phyloP scores from a whole-genome alignment of 2,888 invertebrate species.

The Bellardia pandia region DNA sequence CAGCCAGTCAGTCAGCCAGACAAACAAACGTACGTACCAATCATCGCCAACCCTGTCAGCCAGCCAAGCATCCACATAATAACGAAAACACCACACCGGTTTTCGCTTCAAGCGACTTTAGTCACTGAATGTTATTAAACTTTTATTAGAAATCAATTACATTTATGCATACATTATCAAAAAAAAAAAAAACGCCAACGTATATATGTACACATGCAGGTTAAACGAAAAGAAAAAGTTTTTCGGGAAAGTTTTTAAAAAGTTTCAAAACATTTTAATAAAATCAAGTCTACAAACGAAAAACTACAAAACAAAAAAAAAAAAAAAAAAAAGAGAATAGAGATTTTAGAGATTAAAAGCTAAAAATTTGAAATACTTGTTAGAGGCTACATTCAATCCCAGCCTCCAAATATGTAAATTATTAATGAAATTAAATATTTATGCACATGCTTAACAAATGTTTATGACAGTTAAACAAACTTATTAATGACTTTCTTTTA shows the following conservation, averaged over 20 bases:
- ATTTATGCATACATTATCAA: slow-evolving; percentile 65
- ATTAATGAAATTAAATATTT: background rate
- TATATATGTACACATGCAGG: slow-evolving; percentile 4
- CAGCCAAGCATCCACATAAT: slow-evolving; percentile 10
- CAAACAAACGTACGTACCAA: background rate
- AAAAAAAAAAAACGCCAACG: slow-evolving; percentile 15
- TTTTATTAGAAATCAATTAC: slow-evolving; percentile 72
- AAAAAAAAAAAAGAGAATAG: background rate
- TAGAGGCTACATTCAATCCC: background rate
- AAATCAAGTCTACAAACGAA: slow-evolving; percentile 9
- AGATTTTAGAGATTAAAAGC: slow-evolving; percentile 24
- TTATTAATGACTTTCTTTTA: background rate
- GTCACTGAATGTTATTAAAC: slow-evolving; percentile 56
- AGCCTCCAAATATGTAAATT: slow-evolving; percentile 1
- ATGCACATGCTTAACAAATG: slow-evolving; percentile 7
- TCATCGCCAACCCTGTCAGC: slow-evolving; percentile 16
- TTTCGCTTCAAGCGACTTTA: slow-evolving; percentile 32
- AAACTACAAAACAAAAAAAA: background rate
- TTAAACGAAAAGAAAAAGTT: slow-evolving; percentile 37
- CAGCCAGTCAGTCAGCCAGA: slow-evolving; percentile 8
- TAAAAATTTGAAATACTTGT: background rate
- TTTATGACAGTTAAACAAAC: background rate
- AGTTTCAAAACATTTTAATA: background rate
- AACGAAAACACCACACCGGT: slow-evolving; percentile 60
- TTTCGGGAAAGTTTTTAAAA: slow-evolving; percentile 65